Base-by-base conservation (phyloP, 2,113 vertebrate genomes). In the Epinephelus cyanopodus region DNA sequence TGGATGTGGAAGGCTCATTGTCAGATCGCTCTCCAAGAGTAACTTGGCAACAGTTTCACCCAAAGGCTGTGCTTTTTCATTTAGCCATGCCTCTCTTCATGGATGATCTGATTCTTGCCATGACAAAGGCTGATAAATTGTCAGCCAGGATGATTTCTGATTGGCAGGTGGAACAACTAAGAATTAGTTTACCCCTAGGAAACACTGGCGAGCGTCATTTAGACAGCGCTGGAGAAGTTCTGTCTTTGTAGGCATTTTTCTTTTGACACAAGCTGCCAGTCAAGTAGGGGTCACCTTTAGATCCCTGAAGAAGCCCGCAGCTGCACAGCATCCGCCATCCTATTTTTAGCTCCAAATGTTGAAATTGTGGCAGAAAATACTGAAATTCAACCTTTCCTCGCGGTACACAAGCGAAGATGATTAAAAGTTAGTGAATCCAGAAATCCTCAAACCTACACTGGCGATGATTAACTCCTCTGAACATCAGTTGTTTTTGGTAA, bases 241-340 rank as follows among this genome's bases (percentile, higher is more conserved):
- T 58, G 11, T 45, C 63, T 80, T 27, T 68, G 75, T 79, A 75
- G 88, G 85, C 52, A 2, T 27, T 79, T 85, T 62, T 45, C 42
- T 54, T 50, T 68, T 60, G 79, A 75, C 79, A 47, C 6, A 18
- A 71, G 37, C 77, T 72, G 81, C 27, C 77, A 74, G 82, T 77
- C 73, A 77, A 74, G 61, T 2, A 56, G 79, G 72, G 91, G 92
- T 92, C 90, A 93, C 91, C 79, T 83, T 83, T 8, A 56, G 58
- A 82, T 74, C 72, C 47, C 76, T 72, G 19, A 74, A 73, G 63
- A 77, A 65, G 79, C 81, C 70, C 50, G 12, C 57, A 74, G 81
- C 60, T 21, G 58, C 66, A 56, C 74, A 79, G 63, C 56, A 33
- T 84, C 75, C 86, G 42, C 57, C 53, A 14, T n/a, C 57, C 27